Evolutionary conservation across 2,113 vertebrate species (phyloP).

Genomic region (Lates calcarifer): DNA sequence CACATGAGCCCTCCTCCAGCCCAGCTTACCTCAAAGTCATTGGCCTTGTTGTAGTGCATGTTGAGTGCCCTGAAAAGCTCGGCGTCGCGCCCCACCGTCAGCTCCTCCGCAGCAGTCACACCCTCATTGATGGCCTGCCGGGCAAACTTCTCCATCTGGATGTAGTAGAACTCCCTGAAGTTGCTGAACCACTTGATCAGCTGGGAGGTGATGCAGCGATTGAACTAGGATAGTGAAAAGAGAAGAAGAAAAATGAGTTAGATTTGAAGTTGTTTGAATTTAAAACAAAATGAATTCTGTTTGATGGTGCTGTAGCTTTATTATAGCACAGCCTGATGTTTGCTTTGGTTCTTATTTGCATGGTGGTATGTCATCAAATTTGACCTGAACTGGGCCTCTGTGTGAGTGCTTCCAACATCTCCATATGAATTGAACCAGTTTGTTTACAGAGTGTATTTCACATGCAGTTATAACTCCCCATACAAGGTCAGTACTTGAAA

Average conservation of each 20-base stretch:
- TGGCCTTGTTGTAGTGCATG: constrained; percentile 99
- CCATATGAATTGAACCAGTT: constrained; percentile 8
- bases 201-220: constrained; percentile 99
- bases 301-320: constrained; percentile 7
- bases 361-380: constrained; percentile 45
- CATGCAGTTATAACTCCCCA: background rate
- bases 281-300: background rate
- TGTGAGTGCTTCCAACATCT: constrained; percentile 17
- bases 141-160: constrained; percentile 99
- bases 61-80: constrained; percentile 98
- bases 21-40: constrained; percentile 95
- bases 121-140: constrained; percentile 99
- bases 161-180: constrained; percentile 99
- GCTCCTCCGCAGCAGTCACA: constrained; percentile 91
- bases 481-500: background rate
- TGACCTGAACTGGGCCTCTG: constrained; percentile 24
- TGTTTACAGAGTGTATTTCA: background rate
- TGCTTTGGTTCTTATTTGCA: constrained; percentile 49
- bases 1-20: accelerated
- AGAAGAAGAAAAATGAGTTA: background rate
- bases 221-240: constrained; percentile 87
- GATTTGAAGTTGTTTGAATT: background rate
- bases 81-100: constrained; percentile 94
- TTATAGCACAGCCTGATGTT: constrained; percentile 32
- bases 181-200: constrained; percentile 99